Base-by-base conservation (phyloP, 2,113 vertebrate genomes). In the Engraulis encrasicolus region DNA sequence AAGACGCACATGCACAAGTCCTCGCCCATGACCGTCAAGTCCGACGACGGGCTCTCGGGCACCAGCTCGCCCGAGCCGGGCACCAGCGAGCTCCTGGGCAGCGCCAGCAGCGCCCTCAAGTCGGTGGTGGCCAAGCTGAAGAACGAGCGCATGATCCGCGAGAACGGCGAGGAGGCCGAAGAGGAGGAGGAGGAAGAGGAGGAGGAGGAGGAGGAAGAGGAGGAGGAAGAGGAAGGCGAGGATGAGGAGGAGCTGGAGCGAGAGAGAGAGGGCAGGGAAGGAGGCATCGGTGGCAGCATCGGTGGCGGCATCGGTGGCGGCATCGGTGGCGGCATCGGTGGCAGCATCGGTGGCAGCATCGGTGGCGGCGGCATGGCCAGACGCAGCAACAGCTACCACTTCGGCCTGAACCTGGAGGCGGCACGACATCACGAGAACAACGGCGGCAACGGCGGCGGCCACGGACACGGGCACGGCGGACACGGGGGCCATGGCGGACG, bases 1-100 rank as follows among this genome's bases (percentile, higher is more conserved):
- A 99, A 99, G 93, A 99, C 98, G 11, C 98, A 99, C 94, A 97
- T 99, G 96, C 98, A 99, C 96, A 99, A 99, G 93, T 97, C 97
- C 0, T 99, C 98, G 18, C 97, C 98, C 79, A 97, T 97, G 94
- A 96, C 97, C 0, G 97, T 97, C 87, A 99, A 99, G 93, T 99
- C 98, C 0, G 98, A 99, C 1, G 98, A 99, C 0, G 98, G 98
- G 77, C 96, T 99, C 81, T 99, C 98, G 40, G 95, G 96, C 0
- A 96, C 98, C 88, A 99, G 98, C 90, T 99, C 98, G 83, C 98
- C 98, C 0, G 98, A 99, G 92, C 98, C 98, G 0, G 98, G 98
- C 89, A 99, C 98, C 91, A 99, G 98, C 2, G 98, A 99, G 88
- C 95, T 98, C 84, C 91, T 98, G 89, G 97, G 97, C 92, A 99